Evolutionary conservation across 2,113 vertebrate genomes (phyloP), one percentile per base, ranked within the genome.

Genomic region (Otocyon megalotis): DNA sequence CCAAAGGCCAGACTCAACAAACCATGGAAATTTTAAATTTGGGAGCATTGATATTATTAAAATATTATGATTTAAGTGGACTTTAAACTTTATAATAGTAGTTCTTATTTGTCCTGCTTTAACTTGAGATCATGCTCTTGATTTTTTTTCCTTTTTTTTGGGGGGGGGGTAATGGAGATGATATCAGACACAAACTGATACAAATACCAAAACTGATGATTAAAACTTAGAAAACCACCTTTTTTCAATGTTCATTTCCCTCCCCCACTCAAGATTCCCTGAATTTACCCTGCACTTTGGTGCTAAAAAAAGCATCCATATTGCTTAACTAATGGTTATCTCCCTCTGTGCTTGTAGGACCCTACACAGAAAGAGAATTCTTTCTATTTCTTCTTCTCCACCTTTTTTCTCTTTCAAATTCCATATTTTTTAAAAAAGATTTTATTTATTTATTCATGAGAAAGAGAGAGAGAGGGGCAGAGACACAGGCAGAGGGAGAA

Each of bases 1-100:
- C 50, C 58, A 53, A 7, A 76, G 28, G 60, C n/a, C 16, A 96
- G 54, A 86, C 80, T 82, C 15, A 97, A n/a, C 30, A 91, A 82
- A 93, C 3, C 63, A 76, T 4, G 15, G 37, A 35, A 24, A 93
- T 35, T 92, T 76, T 48, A 82, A 93, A 48, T 77, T 74, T 82
- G 58, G 67, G 24, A 7, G 0, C 2, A 84, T 32, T 32, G 54
- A 81, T 67, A n/a, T 35, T 20, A 84, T 48, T 90, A 93, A 95
- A 60, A 87, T 81, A 69, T 53, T 58, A 28, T 65, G 4, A 69
- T 2, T 65, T 76, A 62, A 60, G 6, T 92, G 4, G 24, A 26
- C 58, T 89, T 81, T 82, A 43, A 94, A 9, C 1, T 74, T 96
- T 90, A 80, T 26, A 84, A 88, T 43, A 71, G 32, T 88, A 85